Conservation (phyloP, 2,113 vertebrate genomes). For the Propithecus coquereli region DNA sequence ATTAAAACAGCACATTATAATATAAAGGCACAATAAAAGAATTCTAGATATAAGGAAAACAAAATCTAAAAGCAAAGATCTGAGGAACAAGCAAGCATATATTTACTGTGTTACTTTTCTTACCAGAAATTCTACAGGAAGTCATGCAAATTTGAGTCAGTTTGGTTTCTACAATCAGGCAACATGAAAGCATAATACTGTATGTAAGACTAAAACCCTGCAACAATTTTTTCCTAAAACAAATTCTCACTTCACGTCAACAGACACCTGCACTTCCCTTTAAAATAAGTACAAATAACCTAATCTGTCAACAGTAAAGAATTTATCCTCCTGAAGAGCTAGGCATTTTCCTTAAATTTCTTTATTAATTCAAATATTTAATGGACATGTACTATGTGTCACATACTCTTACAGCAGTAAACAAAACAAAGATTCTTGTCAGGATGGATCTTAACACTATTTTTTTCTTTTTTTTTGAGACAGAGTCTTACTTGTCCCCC, state of each 20-base stretch:
- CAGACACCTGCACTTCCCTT: neutral
- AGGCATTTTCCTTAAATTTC: neutral
- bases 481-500: too few relatives aligned
- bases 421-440: constrained; percentile 31
- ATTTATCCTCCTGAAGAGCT: neutral
- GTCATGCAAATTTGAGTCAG: constrained; percentile 56
- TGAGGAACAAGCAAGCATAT: constrained; percentile 25
- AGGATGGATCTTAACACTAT: constrained; percentile 3
- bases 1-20: constrained; percentile 48
- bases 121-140: constrained; percentile 59
- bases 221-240: constrained; percentile 23
- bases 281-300: constrained; percentile 34
- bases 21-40: constrained; percentile 22
- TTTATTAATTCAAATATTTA: constrained; percentile 10
- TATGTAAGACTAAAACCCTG: neutral
- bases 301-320: neutral
- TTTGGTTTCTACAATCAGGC: constrained; percentile 27
- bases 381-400: neutral
- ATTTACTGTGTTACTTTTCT: constrained; percentile 57
- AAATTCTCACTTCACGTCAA: constrained; percentile 40
- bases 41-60: constrained; percentile 18
- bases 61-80: constrained; percentile 16
- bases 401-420: constrained; percentile 26
- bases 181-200: constrained; percentile 38
- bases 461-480: too few relatives aligned